Evolutionary conservation across 2,113 vertebrate species (phyloP).

Genomic region (Rhodinocichla rosea): DNA sequence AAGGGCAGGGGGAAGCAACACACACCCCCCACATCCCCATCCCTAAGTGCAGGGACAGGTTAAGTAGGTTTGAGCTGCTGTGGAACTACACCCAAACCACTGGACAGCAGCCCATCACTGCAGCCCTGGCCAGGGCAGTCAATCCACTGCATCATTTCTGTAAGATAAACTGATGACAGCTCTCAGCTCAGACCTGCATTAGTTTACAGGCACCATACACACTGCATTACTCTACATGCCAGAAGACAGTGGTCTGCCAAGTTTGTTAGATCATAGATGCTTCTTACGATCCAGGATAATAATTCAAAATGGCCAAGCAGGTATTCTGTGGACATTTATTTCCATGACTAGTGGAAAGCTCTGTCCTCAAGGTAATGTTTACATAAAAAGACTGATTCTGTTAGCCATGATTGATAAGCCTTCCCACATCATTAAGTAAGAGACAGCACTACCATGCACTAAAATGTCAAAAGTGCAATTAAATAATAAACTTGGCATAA

Average conservation of each 20-base stretch:
- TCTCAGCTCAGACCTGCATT: background rate
- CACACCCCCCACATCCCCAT: background rate
- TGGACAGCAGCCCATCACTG: background rate
- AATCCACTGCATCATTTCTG: background rate
- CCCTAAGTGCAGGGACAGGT: background rate
- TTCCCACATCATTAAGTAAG: conserved; percentile 2
- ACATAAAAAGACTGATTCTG: conserved; percentile 8
- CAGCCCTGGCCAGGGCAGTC: background rate
- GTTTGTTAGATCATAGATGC: conserved; percentile 18
- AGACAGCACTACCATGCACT: conserved; percentile 24
- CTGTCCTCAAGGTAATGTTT: conserved; percentile 17
- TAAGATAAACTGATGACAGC: background rate
- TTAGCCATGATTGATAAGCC: conserved; percentile 21
- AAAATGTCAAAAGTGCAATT: conserved; percentile 26
- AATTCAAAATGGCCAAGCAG: background rate
- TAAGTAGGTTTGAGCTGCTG: background rate
- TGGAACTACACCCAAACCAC: background rate
- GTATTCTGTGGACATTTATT: background rate
- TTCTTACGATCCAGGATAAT: background rate
- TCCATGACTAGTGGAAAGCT: background rate
- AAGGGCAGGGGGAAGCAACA: background rate
- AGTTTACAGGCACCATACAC: background rate
- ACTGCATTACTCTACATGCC: background rate
- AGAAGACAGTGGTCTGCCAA: conserved; percentile 6
- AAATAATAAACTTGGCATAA: conserved; percentile 31